These are phyloP conservation scores for Catotricha subobsoleta DNA, from an alignment of 2,888 invertebrate species.

Conservation along the genomic window DNA sequence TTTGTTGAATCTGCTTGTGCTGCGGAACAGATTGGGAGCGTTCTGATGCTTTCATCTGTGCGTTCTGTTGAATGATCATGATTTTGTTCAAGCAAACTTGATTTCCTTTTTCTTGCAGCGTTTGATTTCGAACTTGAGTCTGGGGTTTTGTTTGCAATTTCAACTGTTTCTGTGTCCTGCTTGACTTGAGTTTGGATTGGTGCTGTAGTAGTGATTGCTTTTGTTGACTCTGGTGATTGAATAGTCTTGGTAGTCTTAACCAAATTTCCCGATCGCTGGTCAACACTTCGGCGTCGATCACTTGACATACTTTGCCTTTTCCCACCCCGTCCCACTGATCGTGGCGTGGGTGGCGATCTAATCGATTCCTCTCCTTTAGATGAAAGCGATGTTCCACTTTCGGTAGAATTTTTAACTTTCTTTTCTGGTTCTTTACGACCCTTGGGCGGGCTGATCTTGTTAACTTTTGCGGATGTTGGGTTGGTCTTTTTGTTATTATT, in stretches of 20 bases:
- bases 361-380: constrained; percentile 52
- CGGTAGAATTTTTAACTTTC: constrained; percentile 46
- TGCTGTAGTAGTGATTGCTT: background rate
- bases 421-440: constrained; percentile 52
- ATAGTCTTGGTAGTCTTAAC: constrained; percentile 23
- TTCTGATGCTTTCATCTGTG: constrained; percentile 8
- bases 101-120: constrained; percentile 20
- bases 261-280: constrained; percentile 45
- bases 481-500: constrained; percentile 10
- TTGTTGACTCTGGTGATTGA: constrained; percentile 15
- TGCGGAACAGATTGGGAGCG: background rate
- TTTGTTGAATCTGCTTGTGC: background rate
- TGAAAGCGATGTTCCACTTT: constrained; percentile 24
- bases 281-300: constrained; percentile 49
- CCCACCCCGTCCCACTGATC: constrained; percentile 10
- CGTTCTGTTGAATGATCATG: constrained; percentile 17
- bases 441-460: background rate
- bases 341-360: background rate
- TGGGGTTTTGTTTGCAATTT: no score
- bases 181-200: background rate
- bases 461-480: constrained; percentile 12
- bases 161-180: constrained; percentile 14
- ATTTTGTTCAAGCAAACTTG: constrained; percentile 21
- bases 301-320: constrained; percentile 24
- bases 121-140: constrained; percentile 13